phyloP scores from a whole-genome alignment of 2,888 invertebrate genomes.

The Eulithis prunata region DNA sequence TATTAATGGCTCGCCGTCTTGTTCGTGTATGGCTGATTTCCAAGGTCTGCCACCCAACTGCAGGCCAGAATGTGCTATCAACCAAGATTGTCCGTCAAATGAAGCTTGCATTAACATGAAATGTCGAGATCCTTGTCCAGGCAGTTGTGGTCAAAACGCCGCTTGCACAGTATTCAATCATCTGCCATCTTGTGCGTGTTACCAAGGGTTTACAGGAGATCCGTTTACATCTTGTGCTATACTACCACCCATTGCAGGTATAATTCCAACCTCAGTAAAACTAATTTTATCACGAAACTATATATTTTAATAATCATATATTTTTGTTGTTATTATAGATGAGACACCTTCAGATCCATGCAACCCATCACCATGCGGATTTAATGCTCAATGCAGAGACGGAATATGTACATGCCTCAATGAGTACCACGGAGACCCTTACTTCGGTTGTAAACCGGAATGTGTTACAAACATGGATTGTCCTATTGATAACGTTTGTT shows the following conservation, averaged over 20 bases:
- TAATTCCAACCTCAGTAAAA: slow-evolving; percentile 10
- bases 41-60: slow-evolving; percentile 90
- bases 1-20: slow-evolving; percentile 85
- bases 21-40: slow-evolving; percentile 86
- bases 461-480: slow-evolving; percentile 91
- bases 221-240: slow-evolving; percentile 87
- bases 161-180: slow-evolving; percentile 87
- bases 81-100: slow-evolving; percentile 88
- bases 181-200: slow-evolving; percentile 87
- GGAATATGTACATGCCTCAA: slow-evolving; percentile 88
- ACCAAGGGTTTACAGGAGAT: slow-evolving; percentile 89
- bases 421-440: slow-evolving; percentile 91
- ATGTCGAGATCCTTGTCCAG: slow-evolving; percentile 89
- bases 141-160: slow-evolving; percentile 87
- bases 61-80: slow-evolving; percentile 89
- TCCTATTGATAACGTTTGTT: slow-evolving; percentile 87
- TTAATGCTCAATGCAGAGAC: slow-evolving; percentile 86
- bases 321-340: slow-evolving; percentile 60
- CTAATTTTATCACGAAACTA: background rate
- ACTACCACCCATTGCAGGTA: slow-evolving; percentile 76
- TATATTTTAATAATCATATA: background rate
- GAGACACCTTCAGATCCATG: slow-evolving; percentile 85
- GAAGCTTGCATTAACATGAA: slow-evolving; percentile 89
- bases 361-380: slow-evolving; percentile 89
- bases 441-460: slow-evolving; percentile 90